Conservation (phyloP, 2,113 vertebrate genomes). For the Petroica traversi region DNA sequence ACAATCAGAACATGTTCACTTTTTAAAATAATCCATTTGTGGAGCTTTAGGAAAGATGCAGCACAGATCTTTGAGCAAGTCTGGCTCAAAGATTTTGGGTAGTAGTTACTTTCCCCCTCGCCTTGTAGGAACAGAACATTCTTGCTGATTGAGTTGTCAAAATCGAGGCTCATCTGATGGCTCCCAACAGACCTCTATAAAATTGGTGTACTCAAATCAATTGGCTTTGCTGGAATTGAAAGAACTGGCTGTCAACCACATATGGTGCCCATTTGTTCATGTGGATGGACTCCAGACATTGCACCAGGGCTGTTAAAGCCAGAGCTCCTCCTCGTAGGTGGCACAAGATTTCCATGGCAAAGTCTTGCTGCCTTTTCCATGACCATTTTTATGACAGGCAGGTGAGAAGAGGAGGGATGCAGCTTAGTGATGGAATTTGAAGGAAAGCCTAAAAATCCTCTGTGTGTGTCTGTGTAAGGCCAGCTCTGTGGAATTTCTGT, state of each 20-base stretch:
- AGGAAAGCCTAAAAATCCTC: background rate
- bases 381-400: background rate
- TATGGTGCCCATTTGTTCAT: slow-evolving; percentile 9
- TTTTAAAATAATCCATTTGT: background rate
- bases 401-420: background rate
- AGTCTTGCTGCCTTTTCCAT: background rate
- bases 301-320: background rate
- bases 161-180: slow-evolving; percentile 36
- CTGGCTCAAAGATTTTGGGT: background rate
- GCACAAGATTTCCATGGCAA: background rate
- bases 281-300: slow-evolving; percentile 8
- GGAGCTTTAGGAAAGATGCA: background rate
- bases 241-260: background rate
- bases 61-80: background rate
- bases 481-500: background rate
- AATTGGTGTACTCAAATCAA: slow-evolving; percentile 49
- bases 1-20: background rate
- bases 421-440: background rate
- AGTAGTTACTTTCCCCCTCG: background rate
- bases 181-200: slow-evolving; percentile 16
- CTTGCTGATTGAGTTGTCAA: slow-evolving; percentile 59
- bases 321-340: background rate
- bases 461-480: background rate
- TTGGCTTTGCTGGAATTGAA: slow-evolving; percentile 5
- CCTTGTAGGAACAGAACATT: background rate